Evolutionary conservation across 1,140 invertebrate species (phyloP), one percentile per base, ranked within the genome.

Genomic region (Leptopilina boulardi): DNA sequence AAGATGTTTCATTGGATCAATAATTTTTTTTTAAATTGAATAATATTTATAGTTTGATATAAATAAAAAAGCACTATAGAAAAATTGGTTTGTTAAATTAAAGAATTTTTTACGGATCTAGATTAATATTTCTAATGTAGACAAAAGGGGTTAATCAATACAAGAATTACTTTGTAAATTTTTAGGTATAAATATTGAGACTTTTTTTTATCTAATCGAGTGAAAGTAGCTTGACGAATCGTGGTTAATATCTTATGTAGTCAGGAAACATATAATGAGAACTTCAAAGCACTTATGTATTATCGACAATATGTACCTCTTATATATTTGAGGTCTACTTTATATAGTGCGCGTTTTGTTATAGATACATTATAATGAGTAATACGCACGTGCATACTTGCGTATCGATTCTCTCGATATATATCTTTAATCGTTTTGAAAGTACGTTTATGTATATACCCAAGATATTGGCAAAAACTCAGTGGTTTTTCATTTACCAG

Each of bases 371-470:
- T n/a, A 54, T 18, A 54, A 15, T 4, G 0, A 18, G 8, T 54
- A 34, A 9, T 54, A 54, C 47, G 47, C 47, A 56, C 8, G 54
- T 56, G 54, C 54, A 56, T 56, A 56, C 54, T n/a, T 56, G 54
- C 54, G 19, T 56, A 56, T 23, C 54, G 1, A 56, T 56, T 56
- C 19, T 23, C 54, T 11, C 21, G 54, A 56, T 56, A 56, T 56
- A 18, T 23, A 23, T 56, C 21, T 23, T 19, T 23, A 56, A 56
- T 56, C 54, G 19, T 56, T 56, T 56, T 23, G 54, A 56, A 56
- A 56, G 54, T 56, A 56, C 8, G 10, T 18, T 23, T 23, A 23
- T 19, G 21, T 11, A 18, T 18, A n/a, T n/a, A 1, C 51, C 21
- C 54, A 56, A 9, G 23, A 30, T 66, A 66, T 56, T 56, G 56